Evolutionary conservation across 2,113 vertebrate species (phyloP), one percentile per base, ranked within the genome.

Genomic region (Vimba vimba): DNA sequence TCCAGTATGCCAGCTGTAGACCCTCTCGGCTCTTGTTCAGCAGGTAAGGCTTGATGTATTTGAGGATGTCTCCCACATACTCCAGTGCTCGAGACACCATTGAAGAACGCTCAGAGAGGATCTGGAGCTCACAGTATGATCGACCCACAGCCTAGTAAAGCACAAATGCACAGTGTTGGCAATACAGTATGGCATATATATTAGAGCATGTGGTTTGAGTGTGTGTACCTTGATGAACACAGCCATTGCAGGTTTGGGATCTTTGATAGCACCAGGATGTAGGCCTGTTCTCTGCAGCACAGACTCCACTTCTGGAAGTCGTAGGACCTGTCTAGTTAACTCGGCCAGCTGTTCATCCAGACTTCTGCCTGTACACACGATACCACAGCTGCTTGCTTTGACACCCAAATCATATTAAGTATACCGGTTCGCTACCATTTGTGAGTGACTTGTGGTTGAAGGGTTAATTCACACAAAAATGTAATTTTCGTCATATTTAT

Each of bases 61-160:
- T 99, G 88, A 99, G 88, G 81, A 99, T 91, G 89, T 99, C 98
- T 86, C 98, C 97, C 23, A 97, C 93, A 88, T 97, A 99, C 87
- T 97, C 96, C 91, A 97, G 93, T 50, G 96, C 92, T 91, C 95
- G 97, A 91, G 95, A 92, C 68, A 96, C 96, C 96, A 98, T 96
- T 87, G 95, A 91, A 83, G 96, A 96, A 89, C 97, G 97, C 91
- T 98, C 98, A 66, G 96, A 73, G 83, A 97, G 88, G n/a, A 92
- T 93, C 87, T 97, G 96, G 88, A 99, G 93, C 82, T 92, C 92
- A 69, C 92, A 86, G 60, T 97, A 99, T 85, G 94, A 94, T 89
- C 87, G 86, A 85, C 97, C 97, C 86, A 98, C 90, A 89, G 96
- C 96, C 98, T 99, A 92, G 88, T 90, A 86, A 91, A 93, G 33